Evolutionary conservation across 2,113 vertebrate genomes (phyloP).

Genomic region (Cercopithecus mona): DNA sequence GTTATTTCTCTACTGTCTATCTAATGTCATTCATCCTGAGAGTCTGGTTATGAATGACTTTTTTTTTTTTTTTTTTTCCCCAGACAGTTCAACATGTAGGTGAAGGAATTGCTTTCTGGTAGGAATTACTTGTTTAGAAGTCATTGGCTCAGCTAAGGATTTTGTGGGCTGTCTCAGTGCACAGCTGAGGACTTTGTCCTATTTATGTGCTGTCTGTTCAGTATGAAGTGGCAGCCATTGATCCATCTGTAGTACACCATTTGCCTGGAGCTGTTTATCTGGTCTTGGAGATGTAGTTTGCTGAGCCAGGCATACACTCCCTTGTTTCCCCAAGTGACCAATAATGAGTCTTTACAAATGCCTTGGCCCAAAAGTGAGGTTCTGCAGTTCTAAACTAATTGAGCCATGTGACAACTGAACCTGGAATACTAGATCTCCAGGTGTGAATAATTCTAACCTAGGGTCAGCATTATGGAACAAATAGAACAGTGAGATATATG

Average conservation of each 20-base stretch:
- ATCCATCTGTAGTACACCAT: not conserved
- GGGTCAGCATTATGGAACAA: not conserved
- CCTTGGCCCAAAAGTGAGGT: not conserved
- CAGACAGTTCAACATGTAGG: slow-evolving; percentile 69
- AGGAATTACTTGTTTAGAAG: slow-evolving; percentile 53
- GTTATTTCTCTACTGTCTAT: not conserved
- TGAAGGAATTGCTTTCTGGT: slow-evolving; percentile 77
- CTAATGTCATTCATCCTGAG: slow-evolving; percentile 71
- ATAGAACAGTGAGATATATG: not conserved
- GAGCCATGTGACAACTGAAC: not conserved
- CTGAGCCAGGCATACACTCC: not conserved
- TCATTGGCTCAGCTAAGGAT: slow-evolving; percentile 30
- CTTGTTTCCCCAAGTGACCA: slow-evolving; percentile 20
- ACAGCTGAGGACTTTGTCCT: slow-evolving; percentile 26
- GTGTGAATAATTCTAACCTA: not conserved
- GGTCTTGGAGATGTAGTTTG: not conserved
- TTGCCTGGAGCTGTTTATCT: slow-evolving; percentile 32
- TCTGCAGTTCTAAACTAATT: not conserved
- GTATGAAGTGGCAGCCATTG: slow-evolving; percentile 9
- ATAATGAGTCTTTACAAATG: not conserved
- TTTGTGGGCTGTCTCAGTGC: not conserved
- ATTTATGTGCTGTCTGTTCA: not conserved
- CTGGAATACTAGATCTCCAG: not conserved
- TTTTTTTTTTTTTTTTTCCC: slow-evolving; percentile 63
- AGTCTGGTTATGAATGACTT: slow-evolving; percentile 76